Conservation (phyloP, 1,140 invertebrate genomes). For the Monochamus saltuarius region DNA sequence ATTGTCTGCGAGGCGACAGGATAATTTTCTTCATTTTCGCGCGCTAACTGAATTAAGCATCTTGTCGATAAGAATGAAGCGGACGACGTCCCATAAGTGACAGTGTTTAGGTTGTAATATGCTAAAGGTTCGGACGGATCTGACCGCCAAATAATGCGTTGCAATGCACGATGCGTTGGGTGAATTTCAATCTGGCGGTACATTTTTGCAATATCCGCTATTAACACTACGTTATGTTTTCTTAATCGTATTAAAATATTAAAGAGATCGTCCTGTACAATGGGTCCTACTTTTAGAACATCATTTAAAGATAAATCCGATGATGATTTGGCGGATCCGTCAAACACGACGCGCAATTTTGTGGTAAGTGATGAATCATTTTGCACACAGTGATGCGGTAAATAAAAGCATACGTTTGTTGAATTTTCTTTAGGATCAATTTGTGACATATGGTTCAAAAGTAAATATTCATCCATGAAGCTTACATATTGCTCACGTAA, state of each 20-base stretch:
- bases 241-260: slow-evolving; percentile 43
- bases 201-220: slow-evolving; percentile 51
- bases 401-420: not conserved
- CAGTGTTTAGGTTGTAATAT: slow-evolving; percentile 45
- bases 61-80: slow-evolving; percentile 49
- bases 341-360: not conserved
- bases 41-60: slow-evolving; percentile 39
- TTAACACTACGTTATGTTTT: slow-evolving; percentile 38
- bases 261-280: slow-evolving; percentile 41
- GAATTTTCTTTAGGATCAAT: not conserved
- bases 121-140: slow-evolving; percentile 33
- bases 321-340: not conserved
- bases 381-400: not conserved
- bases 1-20: slow-evolving; percentile 41
- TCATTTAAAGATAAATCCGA: slow-evolving; percentile 39
- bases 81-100: slow-evolving; percentile 50
- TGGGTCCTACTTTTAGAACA: slow-evolving; percentile 37
- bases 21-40: slow-evolving; percentile 38
- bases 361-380: not conserved
- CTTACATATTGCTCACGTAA: no score
- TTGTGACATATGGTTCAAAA: not conserved
- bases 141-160: slow-evolving; percentile 52
- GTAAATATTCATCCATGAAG: no score
- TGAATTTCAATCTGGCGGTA: not conserved
- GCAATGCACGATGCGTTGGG: slow-evolving; percentile 14